These are phyloP conservation scores for Ginglymostoma cirratum DNA, from an alignment of 2,113 vertebrate genomes.

Conservation along the genomic window DNA sequence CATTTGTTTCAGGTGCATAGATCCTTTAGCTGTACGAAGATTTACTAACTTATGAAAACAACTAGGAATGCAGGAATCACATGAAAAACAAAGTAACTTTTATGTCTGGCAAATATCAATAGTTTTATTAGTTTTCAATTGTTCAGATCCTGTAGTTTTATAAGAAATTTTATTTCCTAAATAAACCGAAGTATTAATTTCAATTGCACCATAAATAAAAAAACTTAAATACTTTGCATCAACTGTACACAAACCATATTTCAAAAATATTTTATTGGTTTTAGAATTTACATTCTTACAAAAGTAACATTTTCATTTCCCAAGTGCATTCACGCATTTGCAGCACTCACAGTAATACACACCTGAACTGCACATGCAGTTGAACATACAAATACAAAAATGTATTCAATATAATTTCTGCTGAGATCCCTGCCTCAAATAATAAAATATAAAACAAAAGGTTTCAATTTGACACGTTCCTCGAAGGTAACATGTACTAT, in stretches of 20 bases:
- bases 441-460: constrained; percentile 34
- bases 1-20: constrained; percentile 33
- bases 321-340: constrained; percentile 64
- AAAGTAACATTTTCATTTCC: constrained; percentile 66
- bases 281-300: constrained; percentile 60
- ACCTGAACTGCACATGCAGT: constrained; percentile 77
- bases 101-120: constrained; percentile 31
- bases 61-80: constrained; percentile 30
- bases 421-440: constrained; percentile 70
- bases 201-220: constrained; percentile 36
- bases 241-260: constrained; percentile 65
- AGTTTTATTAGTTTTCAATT: constrained; percentile 23
- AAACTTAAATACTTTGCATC: constrained; percentile 50
- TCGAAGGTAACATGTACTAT: constrained; percentile 27
- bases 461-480: constrained; percentile 30
- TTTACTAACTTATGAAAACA: constrained; percentile 24
- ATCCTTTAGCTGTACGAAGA: constrained; percentile 8
- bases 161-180: constrained; percentile 32
- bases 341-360: constrained; percentile 68
- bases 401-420: constrained; percentile 79
- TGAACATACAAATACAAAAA: constrained; percentile 96
- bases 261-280: constrained; percentile 60
- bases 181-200: constrained; percentile 15
- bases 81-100: constrained; percentile 31
- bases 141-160: constrained; percentile 21